Percentiles rank a stretch among this genome's conserved stretches.
Conservation (phyloP, 2,113 vertebrate genomes). For the Eidolon helvum region DNA sequence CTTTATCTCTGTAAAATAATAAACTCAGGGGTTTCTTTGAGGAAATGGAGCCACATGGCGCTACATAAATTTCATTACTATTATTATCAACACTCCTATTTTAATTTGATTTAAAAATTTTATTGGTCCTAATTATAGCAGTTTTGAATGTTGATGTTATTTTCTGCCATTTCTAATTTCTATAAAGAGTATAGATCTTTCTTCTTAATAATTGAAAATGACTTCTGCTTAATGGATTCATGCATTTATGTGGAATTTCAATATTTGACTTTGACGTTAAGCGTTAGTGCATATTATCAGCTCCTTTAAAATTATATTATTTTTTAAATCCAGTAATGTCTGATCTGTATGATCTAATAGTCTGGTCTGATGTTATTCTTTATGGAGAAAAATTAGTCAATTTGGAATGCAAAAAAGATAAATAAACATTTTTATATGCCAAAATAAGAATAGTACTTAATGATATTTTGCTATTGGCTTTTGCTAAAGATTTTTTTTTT, state of each 20-base stretch:
- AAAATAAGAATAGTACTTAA: conserved; percentile 55
- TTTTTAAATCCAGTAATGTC: conserved; percentile 57
- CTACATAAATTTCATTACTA: conserved; percentile 71
- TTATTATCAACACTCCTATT: conserved; percentile 67
- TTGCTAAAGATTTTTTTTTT: conserved; percentile 17
- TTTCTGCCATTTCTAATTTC: conserved; percentile 76
- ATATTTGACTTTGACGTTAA: conserved; percentile 68
- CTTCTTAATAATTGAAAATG: conserved; percentile 77
- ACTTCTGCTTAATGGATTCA: conserved; percentile 73
- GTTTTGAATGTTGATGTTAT: conserved; percentile 69
- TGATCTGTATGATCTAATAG: conserved; percentile 56
- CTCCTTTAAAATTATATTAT: conserved; percentile 63
- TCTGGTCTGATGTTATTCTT: conserved; percentile 52
- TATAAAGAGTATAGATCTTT: conserved; percentile 66
- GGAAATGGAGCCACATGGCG: conserved; percentile 52
- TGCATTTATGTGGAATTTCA: conserved; percentile 67
- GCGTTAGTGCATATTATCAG: conserved; percentile 63
- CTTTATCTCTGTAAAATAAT: conserved; percentile 22
- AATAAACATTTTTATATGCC: conserved; percentile 66
- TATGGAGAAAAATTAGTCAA: conserved; percentile 60
- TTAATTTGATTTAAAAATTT: conserved; percentile 71
- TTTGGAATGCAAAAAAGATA: conserved; percentile 54
- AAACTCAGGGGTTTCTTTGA: conserved; percentile 49
- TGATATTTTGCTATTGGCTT: conserved; percentile 40
- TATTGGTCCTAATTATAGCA: conserved; percentile 64